A percentile compares a stretch with the other conserved stretches of the same genome.
Conservation (phyloP, 1,140 invertebrate genomes). For the Trissolcus basalis region DNA sequence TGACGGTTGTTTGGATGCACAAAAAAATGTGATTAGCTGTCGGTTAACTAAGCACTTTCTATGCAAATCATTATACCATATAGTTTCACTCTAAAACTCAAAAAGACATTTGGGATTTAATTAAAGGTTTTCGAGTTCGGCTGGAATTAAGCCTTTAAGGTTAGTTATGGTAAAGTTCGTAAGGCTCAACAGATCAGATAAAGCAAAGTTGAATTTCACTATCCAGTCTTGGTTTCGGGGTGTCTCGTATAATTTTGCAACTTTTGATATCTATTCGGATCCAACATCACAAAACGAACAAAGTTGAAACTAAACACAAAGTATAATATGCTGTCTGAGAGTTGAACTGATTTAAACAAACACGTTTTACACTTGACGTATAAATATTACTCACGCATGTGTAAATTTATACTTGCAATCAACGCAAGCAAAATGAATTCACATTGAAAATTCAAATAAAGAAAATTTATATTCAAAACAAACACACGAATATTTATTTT, state of each 20-base stretch:
- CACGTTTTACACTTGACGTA: too few species aligned
- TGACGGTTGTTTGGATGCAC: too few species aligned
- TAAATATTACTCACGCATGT: too few species aligned
- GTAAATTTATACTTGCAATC: too few species aligned
- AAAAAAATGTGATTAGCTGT: too few species aligned
- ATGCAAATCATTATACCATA: neutral
- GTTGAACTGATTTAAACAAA: too few species aligned
- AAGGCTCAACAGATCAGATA: constrained; percentile 24
- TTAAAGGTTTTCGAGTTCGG: constrained; percentile 22
- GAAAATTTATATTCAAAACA: too few species aligned
- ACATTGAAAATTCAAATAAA: too few species aligned
- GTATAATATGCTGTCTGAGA: too few species aligned
- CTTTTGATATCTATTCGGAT: constrained; percentile 6
- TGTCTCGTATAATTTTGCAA: constrained; percentile 30
- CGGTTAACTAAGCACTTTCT: neutral
- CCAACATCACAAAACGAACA: neutral
- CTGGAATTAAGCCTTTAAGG: constrained; percentile 30
- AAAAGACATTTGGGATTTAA: constrained; percentile 8
- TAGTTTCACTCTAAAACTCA: neutral
- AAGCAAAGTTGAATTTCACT: constrained; percentile 19
- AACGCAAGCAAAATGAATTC: too few species aligned
- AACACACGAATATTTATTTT: too few species aligned
- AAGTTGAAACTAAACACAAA: too few species aligned
- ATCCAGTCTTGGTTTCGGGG: neutral
- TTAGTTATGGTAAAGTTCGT: constrained; percentile 37